These are phyloP conservation scores for Sminthurinus signatus DNA, from an alignment of 1,140 invertebrate genomes.

Conservation along the genomic window DNA sequence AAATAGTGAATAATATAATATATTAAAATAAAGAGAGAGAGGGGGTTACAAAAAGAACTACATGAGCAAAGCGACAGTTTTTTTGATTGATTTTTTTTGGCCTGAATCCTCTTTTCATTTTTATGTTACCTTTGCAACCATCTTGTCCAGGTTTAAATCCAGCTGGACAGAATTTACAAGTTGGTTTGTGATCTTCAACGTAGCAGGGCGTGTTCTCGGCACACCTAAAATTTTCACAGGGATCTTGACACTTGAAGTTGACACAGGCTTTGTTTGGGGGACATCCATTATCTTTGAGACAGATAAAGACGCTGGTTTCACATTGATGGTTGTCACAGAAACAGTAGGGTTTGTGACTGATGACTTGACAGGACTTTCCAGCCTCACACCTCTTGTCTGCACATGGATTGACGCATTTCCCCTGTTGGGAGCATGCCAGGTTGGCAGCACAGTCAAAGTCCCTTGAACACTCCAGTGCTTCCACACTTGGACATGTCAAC, in stretches of 20 bases:
- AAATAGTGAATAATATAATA: not conserved
- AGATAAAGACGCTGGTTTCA: constrained; percentile 75
- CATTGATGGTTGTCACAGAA: constrained; percentile 74
- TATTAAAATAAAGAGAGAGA: not conserved
- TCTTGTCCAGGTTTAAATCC: constrained; percentile 78
- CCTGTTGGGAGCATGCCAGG: constrained; percentile 65
- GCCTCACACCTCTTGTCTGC: constrained; percentile 60
- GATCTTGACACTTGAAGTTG: constrained; percentile 83
- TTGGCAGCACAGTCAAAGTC: constrained; percentile 79
- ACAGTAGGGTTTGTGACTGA: constrained; percentile 76
- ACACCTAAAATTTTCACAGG: constrained; percentile 71
- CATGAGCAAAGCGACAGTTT: constrained; percentile 7
- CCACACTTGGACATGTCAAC: constrained; percentile 65
- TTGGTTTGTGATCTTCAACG: constrained; percentile 84
- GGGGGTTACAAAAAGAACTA: too few relatives aligned
- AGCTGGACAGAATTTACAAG: constrained; percentile 88
- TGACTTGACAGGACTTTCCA: constrained; percentile 74
- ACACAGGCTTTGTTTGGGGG: constrained; percentile 73
- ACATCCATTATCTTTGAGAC: constrained; percentile 79
- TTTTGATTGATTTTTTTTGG: not conserved
- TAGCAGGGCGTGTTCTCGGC: constrained; percentile 74
- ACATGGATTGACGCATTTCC: constrained; percentile 79
- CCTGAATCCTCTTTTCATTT: not conserved
- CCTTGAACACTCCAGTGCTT: constrained; percentile 53
- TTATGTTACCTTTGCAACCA: constrained; percentile 87